Evolutionary conservation across 1,140 invertebrate species (phyloP).

Genomic region (Phocides pigmalion): DNA sequence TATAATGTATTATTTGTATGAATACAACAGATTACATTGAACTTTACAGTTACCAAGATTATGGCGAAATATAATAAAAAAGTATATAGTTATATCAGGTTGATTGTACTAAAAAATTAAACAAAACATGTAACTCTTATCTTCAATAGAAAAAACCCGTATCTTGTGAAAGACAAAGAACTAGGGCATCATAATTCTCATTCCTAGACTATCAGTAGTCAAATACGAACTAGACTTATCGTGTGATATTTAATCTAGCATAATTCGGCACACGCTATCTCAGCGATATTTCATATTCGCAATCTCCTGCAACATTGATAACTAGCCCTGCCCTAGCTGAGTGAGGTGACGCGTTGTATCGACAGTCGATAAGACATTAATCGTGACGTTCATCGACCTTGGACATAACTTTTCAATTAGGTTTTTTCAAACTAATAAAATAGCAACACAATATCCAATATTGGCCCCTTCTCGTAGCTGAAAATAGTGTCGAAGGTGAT

Average conservation of each 20-base stretch:
- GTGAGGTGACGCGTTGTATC: slow-evolving; percentile 52
- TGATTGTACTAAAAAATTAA: background rate
- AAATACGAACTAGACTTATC: slow-evolving; percentile 39
- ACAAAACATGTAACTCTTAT: background rate
- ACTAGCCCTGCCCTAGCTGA: slow-evolving; percentile 73
- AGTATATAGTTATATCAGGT: too few relatives aligned
- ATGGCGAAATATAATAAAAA: too few relatives aligned
- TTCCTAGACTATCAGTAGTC: slow-evolving; percentile 38
- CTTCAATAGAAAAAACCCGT: background rate
- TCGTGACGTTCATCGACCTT: background rate
- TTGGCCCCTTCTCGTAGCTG: too few relatives aligned
- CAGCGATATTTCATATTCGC: slow-evolving; percentile 66
- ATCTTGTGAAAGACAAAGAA: background rate
- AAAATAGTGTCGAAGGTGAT: too few relatives aligned
- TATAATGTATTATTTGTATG: too few relatives aligned
- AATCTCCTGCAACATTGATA: slow-evolving; percentile 72
- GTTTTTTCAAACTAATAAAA: too few relatives aligned
- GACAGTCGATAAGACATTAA: slow-evolving; percentile 35
- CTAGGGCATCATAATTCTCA: slow-evolving; percentile 16
- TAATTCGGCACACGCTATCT: slow-evolving; percentile 74
- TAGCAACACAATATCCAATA: too few relatives aligned
- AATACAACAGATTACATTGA: too few relatives aligned
- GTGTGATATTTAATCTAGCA: slow-evolving; percentile 52
- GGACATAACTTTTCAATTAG: too few relatives aligned
- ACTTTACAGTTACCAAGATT: too few relatives aligned